Evolutionary conservation across 2,797 vertebrate genomes (phyloP).

Genomic region (Aeoliscus strigatus): DNA sequence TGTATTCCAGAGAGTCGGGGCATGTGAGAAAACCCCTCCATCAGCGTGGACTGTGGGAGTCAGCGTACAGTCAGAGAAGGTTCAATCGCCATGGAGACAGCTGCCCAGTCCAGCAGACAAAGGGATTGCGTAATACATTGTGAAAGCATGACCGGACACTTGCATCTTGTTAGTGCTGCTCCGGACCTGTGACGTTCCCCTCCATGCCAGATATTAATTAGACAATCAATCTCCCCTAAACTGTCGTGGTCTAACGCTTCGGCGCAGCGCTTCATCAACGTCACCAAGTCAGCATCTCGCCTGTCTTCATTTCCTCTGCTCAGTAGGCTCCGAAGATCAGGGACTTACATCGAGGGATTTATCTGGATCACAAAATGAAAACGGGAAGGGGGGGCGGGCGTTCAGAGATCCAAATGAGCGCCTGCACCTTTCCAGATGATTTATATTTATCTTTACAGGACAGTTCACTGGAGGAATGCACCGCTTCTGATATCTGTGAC

Average conservation of each 20-base stretch:
- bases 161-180: slow-evolving; percentile 62
- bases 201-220: slow-evolving; percentile 64
- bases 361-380: slow-evolving; percentile 26
- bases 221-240: slow-evolving; percentile 74
- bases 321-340: slow-evolving; percentile 55
- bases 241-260: slow-evolving; percentile 40
- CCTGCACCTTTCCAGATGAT: slow-evolving; percentile 49
- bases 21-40: too few relatives aligned
- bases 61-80: too few relatives aligned
- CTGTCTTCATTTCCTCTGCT: slow-evolving; percentile 59
- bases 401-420: slow-evolving; percentile 49
- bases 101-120: too few relatives aligned
- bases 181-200: slow-evolving; percentile 42
- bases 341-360: slow-evolving; percentile 48
- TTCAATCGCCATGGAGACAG: too few relatives aligned
- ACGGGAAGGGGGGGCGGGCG: slow-evolving; percentile 8
- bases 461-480: slow-evolving; percentile 39
- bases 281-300: too few relatives aligned
- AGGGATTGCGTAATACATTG: too few relatives aligned
- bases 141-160: too few relatives aligned
- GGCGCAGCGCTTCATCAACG: slow-evolving; percentile 38
- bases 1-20: too few relatives aligned
- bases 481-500: slow-evolving; percentile 50
- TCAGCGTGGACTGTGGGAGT: too few relatives aligned
- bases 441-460: slow-evolving; percentile 57